These are phyloP conservation scores for Pterocles orientalis DNA, from an alignment of 2,113 vertebrate genomes.

Conservation along the genomic window DNA sequence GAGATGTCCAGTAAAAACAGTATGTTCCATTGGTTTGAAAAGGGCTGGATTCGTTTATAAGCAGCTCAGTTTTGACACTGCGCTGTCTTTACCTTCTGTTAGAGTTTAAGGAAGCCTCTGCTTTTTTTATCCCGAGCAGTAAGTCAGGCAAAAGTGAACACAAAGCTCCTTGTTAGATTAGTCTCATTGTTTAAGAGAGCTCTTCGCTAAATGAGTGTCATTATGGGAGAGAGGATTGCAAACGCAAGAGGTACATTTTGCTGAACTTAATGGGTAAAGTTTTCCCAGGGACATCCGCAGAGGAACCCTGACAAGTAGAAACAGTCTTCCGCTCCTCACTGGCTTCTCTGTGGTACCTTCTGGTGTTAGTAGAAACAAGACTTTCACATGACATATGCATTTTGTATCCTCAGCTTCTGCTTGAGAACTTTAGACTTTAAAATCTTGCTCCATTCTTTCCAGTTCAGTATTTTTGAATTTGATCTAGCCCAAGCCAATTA, in stretches of 20 bases:
- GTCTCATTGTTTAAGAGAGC: neutral
- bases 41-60: rapidly evolving
- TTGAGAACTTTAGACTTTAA: constrained; percentile 3
- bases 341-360: neutral
- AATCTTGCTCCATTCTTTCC: constrained; percentile 21
- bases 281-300: neutral
- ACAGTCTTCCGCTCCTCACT: neutral
- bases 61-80: neutral
- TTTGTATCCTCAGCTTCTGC: constrained; percentile 57
- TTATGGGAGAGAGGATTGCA: neutral
- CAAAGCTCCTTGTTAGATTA: neutral
- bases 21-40: neutral
- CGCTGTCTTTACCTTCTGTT: neutral
- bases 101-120: neutral
- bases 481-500: neutral
- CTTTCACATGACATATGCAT: neutral
- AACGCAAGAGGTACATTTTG: neutral
- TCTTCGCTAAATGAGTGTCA: neutral
- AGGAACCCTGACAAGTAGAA: neutral
- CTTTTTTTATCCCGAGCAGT: neutral
- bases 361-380: neutral
- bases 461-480: neutral
- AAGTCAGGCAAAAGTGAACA: neutral
- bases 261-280: neutral
- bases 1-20: neutral